Percentiles rank a stretch among this genome's conserved stretches.
Conservation (phyloP, 2,113 vertebrate species). For the Pyxicephalus adspersus region DNA sequence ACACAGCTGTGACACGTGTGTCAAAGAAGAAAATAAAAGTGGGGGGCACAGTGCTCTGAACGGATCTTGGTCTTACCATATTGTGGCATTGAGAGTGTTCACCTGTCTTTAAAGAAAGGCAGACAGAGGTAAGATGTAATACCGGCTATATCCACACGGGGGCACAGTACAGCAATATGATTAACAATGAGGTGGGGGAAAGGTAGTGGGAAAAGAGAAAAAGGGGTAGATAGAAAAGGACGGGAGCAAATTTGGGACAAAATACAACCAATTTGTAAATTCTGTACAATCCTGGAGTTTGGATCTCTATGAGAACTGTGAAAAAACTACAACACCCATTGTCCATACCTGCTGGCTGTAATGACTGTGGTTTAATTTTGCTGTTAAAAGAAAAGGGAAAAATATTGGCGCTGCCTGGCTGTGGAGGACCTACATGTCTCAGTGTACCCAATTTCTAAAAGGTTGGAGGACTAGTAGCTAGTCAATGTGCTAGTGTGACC, state of each 20-base stretch:
- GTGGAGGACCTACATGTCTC: too few species aligned
- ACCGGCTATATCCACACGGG: conserved; percentile 60
- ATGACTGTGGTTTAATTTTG: too few species aligned
- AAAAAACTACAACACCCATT: conserved; percentile 19
- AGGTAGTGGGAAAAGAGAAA: conserved; percentile 58
- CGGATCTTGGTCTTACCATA: conserved; percentile 93
- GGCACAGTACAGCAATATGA: conserved; percentile 63
- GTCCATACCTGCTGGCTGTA: not conserved
- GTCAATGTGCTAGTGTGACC: too few species aligned
- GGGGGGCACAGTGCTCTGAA: conserved; percentile 72
- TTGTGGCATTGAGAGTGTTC: conserved; percentile 95
- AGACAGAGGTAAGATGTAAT: conserved; percentile 97
- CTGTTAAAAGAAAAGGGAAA: too few species aligned
- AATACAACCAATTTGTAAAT: conserved; percentile 5
- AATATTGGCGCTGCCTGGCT: too few species aligned
- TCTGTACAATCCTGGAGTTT: not conserved
- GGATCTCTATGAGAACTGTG: not conserved
- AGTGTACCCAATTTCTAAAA: too few species aligned
- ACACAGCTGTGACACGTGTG: conserved; percentile 67
- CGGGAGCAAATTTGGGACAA: conserved; percentile 57
- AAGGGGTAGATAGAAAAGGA: conserved; percentile 61
- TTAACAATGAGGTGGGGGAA: conserved; percentile 65
- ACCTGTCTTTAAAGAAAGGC: conserved; percentile 99
- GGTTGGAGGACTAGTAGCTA: too few species aligned
- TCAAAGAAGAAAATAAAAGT: conserved; percentile 70